Evolutionary conservation across 2,113 vertebrate genomes (phyloP), one percentile per base, ranked within the genome.

Genomic region (Tursiops truncatus): DNA sequence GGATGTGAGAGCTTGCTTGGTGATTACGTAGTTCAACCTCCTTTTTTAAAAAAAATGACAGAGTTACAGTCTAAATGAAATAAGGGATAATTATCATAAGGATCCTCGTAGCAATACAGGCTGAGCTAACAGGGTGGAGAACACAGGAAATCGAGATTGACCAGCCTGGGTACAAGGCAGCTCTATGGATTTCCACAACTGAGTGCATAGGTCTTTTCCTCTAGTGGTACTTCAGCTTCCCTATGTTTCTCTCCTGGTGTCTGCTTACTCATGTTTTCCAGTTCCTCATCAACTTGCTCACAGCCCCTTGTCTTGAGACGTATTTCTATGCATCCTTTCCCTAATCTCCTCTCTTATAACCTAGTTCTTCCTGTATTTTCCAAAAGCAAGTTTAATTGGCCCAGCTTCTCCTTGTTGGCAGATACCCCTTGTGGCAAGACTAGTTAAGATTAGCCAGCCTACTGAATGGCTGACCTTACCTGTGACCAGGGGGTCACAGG

Each of bases 281-380:
- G 89, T 83, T 94, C 79, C 94, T 94, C 84, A n/a, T 62, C 63
- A 36, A 47, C 47, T 38, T 87, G 20, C 56, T 85, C 68, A 15
- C 1, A 1, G 70, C 94, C 31, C 18, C 70, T 84, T 70, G 44
- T 89, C 70, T 47, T 60, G 33, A 95, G 65, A 89, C 1, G 8
- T 41, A 14, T 80, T 92, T 91, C 85, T 93, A 2, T 76, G 23
- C 41, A 67, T 65, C 44, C 63, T 95, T 79, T 53, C 41, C 41
- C 2, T 44, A 79, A 63, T 58, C 36, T 58, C 11, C 60, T 56
- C n/a, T 70, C 74, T 92, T 84, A 33, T 58, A 82, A 67, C 26
- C 44, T 88, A 60, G 33, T 70, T 87, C 63, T 89, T n/a, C 25
- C 58, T 94, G 65, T 67, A 44, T 94, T 92, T 94, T 74, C 47